Evolutionary conservation across 1,140 invertebrate genomes (phyloP), one percentile per base, ranked within the genome.

Genomic region (Aplysia californica): DNA sequence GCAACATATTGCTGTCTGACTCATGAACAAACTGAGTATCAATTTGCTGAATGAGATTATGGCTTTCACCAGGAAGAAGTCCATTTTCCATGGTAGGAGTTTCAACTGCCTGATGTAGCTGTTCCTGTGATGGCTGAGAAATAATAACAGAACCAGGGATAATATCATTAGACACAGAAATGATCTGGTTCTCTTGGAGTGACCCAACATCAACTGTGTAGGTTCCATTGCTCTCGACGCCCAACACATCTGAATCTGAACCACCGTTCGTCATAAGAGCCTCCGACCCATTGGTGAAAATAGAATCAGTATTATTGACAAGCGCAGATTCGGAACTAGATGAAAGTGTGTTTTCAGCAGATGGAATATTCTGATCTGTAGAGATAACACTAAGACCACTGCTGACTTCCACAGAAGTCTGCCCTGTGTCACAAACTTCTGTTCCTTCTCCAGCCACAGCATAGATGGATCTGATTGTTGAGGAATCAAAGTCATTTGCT

Each of bases 401-500:
- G n/a, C n/a, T n/a, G n/a, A n/a, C n/a, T n/a, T n/a, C n/a, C n/a
- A n/a, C n/a, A n/a, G n/a, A n/a, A n/a, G n/a, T 50, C 23, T 68
- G 66, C 18, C 29, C 69, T 71, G 69, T 71, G 69, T 71, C 69
- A 58, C 69, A 71, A 29, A 55, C 41, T 73, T 39, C 56, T 41
- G 38, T 15, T 21, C 41, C 59, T 2, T 73, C 38, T 15, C 26
- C 26, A 31, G 33, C 6, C 3, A 73, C 74, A 41, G 55, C n/a
- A n/a, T n/a, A n/a, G n/a, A n/a, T 29, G n/a, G 71, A 77, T 21
- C 67, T 41, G 35, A 81, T 79, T 15, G 74, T 41, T 5, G 64
- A 74, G 35, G 77, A 69, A 55, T 81, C 80, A 80, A 80, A 67
- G 64, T 82, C 76, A 73, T 85, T 80, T 35, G 88, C 86, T 77